Percentiles rank a stretch among this genome's conserved stretches.
Conservation (phyloP, 2,888 invertebrate species). For the Drosophila suboccidentalis region DNA sequence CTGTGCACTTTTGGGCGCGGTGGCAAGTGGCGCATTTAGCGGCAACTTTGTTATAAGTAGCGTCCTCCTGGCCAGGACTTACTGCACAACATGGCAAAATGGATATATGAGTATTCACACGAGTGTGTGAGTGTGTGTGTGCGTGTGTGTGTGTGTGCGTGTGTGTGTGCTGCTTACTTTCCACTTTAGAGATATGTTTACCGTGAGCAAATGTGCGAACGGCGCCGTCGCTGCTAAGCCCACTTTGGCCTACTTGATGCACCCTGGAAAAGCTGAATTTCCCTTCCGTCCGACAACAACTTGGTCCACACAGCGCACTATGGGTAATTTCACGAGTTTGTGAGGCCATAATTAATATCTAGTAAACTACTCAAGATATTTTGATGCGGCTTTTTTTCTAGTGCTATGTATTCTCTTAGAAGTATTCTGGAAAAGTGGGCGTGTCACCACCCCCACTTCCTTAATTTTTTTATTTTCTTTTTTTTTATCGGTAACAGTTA, state of each 20-base stretch:
- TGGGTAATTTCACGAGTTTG: no score
- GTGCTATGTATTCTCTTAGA: no score
- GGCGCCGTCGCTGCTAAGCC: slow-evolving; percentile 59
- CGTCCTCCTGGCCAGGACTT: slow-evolving; percentile 13
- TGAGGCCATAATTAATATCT: no score
- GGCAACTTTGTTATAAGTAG: slow-evolving; percentile 60
- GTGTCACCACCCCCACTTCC: no score
- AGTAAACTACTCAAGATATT: no score
- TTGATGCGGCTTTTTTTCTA: no score
- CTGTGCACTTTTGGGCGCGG: slow-evolving; percentile 45
- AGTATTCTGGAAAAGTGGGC: no score
- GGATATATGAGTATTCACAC: slow-evolving; percentile 21
- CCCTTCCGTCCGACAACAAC: neutral
- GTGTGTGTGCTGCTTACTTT: slow-evolving; percentile 58
- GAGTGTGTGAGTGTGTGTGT: slow-evolving; percentile 12
- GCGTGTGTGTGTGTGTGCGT: slow-evolving; percentile 12
- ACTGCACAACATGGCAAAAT: slow-evolving; percentile 22
- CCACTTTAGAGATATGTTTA: slow-evolving; percentile 73
- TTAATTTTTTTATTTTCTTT: no score
- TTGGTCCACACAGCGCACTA: neutral
- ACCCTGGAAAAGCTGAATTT: slow-evolving; percentile 6
- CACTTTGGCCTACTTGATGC: slow-evolving; percentile 74
- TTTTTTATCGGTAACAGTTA: no score
- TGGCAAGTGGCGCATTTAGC: slow-evolving; percentile 68
- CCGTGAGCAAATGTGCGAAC: slow-evolving; percentile 60